These are phyloP conservation scores for Acipenser transmontanus DNA, from an alignment of 2,797 vertebrate species.

Conservation along the genomic window DNA sequence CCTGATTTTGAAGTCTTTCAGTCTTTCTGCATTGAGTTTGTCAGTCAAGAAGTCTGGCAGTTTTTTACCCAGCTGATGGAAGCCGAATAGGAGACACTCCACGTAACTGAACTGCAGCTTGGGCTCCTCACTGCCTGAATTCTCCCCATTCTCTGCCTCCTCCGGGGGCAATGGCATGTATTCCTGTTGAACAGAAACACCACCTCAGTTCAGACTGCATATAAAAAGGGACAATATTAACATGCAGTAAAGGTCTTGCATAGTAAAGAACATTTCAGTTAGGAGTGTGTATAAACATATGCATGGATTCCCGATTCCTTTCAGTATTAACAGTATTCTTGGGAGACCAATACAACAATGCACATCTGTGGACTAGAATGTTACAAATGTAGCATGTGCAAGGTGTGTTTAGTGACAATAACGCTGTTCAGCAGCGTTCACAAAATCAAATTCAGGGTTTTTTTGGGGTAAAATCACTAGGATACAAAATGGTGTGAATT, in stretches of 20 bases:
- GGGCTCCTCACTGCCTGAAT: conserved; percentile 80
- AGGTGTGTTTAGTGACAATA: no score
- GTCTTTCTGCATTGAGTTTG: conserved; percentile 85
- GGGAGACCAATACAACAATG: no score
- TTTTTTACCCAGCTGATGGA: conserved; percentile 94
- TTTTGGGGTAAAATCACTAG: no score
- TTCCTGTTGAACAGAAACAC: conserved; percentile 59
- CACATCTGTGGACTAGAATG: no score
- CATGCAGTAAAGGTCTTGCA: not conserved
- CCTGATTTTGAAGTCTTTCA: conserved; percentile 98
- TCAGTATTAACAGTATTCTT: no score
- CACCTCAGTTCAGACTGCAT: not conserved
- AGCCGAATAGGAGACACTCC: conserved; percentile 88
- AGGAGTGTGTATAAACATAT: no score
- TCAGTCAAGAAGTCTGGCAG: conserved; percentile 91
- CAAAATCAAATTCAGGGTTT: no score
- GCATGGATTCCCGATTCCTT: no score
- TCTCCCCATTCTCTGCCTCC: conserved; percentile 91
- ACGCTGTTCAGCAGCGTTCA: no score
- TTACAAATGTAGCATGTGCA: no score
- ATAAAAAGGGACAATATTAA: not conserved
- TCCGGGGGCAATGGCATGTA: conserved; percentile 95
- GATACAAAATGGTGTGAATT: no score
- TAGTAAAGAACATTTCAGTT: not conserved
- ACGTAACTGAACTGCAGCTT: conserved; percentile 97